Evolutionary conservation across 2,888 invertebrate species (phyloP).

Genomic region (Oxycera nigricornis): DNA sequence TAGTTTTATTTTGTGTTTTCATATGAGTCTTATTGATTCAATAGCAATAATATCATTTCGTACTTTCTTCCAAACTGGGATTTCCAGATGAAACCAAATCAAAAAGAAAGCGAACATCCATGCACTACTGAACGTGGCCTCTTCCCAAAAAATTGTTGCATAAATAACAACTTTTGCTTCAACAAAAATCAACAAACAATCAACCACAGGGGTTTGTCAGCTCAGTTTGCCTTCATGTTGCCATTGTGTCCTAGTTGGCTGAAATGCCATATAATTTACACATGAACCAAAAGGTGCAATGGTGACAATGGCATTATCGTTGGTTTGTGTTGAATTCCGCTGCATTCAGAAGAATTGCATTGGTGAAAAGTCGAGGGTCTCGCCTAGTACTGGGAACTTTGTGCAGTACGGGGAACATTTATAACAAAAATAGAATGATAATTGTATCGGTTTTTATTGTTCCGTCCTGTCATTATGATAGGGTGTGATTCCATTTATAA

Average conservation of each 20-base stretch:
- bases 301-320: conserved; percentile 23
- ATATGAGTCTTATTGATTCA: too few species aligned
- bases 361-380: neutral
- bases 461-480: conserved; percentile 29
- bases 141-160: neutral
- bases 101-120: too few species aligned
- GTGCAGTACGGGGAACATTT: neutral
- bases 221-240: conserved; percentile 4
- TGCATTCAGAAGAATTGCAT: neutral
- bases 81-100: too few species aligned
- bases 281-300: conserved; percentile 31
- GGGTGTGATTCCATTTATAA: conserved; percentile 35
- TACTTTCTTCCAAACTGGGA: too few species aligned
- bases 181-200: conserved; percentile 28
- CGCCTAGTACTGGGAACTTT: neutral
- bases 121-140: too few species aligned
- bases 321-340: conserved; percentile 22
- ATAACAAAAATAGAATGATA: conserved; percentile 25
- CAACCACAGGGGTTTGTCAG: conserved; percentile 19
- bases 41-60: too few species aligned
- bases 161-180: neutral
- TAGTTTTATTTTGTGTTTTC: too few species aligned
- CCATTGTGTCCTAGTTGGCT: neutral
- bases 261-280: conserved; percentile 38
- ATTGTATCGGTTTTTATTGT: conserved; percentile 33